Conservation (phyloP, 2,113 vertebrate species). For the Gambusia holbrooki region DNA sequence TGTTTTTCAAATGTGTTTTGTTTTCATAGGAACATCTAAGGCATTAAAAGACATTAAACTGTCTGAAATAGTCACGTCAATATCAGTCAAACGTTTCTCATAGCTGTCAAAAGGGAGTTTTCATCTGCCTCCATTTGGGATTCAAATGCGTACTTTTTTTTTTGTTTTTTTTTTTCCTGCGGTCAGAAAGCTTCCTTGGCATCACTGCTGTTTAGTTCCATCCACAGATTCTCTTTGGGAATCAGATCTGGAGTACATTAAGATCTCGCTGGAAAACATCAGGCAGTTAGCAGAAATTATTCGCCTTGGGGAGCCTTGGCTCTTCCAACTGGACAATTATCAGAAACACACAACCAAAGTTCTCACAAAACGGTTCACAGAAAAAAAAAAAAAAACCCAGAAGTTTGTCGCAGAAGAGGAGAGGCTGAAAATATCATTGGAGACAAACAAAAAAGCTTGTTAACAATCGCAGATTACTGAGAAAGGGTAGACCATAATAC, state of each 20-base stretch:
- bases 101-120: not conserved
- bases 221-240: not conserved
- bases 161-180: not conserved
- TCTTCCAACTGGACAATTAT: conserved; percentile 8
- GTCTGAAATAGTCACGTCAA: not conserved
- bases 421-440: not conserved
- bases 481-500: not conserved
- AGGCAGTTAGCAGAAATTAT: not conserved
- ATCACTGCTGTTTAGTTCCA: not conserved
- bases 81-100: not conserved
- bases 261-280: conserved; percentile 4
- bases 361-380: conserved; percentile 1
- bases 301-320: not conserved
- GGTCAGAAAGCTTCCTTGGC: not conserved
- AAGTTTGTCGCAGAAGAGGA: not conserved
- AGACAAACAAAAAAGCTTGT: conserved; percentile 4
- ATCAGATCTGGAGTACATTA: conserved; percentile 9
- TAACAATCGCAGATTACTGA: conserved; percentile 1
- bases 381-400: not conserved
- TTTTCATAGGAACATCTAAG: not conserved
- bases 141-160: not conserved
- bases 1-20: not conserved
- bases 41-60: not conserved
- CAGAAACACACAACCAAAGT: not conserved
- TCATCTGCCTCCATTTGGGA: not conserved